These are phyloP conservation scores for Ophiodon elongatus DNA, from an alignment of 2,113 vertebrate species.

Conservation along the genomic window DNA sequence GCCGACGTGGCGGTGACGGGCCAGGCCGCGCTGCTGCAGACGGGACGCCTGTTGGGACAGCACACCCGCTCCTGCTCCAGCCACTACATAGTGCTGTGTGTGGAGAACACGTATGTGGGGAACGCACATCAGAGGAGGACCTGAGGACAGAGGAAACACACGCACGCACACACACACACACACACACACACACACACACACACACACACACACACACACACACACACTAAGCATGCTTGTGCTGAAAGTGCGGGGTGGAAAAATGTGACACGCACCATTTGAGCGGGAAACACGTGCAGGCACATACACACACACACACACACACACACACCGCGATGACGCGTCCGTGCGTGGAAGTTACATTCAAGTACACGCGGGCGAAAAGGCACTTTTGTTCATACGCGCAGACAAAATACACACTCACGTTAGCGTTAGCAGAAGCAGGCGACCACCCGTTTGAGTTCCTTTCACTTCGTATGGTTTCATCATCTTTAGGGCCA, in stretches of 20 bases:
- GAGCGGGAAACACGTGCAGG: constrained; percentile 43
- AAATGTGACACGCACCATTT: constrained; percentile 9
- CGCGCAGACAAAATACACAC: constrained; percentile 1
- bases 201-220: background rate
- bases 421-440: background rate
- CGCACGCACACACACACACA: background rate
- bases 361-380: background rate
- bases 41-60: constrained; percentile 90
- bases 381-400: constrained; percentile 16
- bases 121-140: constrained; percentile 76
- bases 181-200: background rate
- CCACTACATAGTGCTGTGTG: constrained; percentile 91
- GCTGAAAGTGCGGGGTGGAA: constrained; percentile 29
- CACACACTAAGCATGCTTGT: constrained; percentile 19
- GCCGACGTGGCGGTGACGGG: constrained; percentile 86
- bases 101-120: constrained; percentile 94
- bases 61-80: constrained; percentile 90
- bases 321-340: constrained; percentile 20
- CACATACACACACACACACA: constrained; percentile 60
- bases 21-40: constrained; percentile 88
- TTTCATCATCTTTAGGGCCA: too few species aligned
- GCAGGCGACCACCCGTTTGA: too few species aligned
- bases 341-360: background rate
- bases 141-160: constrained; percentile 61
- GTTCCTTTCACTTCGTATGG: too few species aligned